Percentiles rank a stretch among this genome's conserved stretches.
phyloP scores from a whole-genome alignment of 2,888 invertebrate genomes.

The Ariolimax columbianus region DNA sequence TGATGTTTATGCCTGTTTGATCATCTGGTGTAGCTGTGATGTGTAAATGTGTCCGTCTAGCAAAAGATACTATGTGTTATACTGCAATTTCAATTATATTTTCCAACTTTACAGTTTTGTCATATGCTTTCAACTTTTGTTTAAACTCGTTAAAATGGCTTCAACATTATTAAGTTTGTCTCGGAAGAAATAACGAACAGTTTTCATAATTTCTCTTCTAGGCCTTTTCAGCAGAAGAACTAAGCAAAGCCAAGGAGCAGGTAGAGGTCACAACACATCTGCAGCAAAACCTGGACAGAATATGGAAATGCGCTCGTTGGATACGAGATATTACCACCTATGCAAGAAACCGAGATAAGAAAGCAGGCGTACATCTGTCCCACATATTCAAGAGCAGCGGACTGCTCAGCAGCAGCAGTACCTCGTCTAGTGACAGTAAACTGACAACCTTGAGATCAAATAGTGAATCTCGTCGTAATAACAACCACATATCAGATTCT shows the following conservation, averaged over 20 bases:
- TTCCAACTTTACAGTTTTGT: no score
- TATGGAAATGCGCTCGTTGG: slow-evolving; percentile 97
- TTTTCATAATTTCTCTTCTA: slow-evolving; percentile 61
- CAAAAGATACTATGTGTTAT: no score
- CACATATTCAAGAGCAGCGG: slow-evolving; percentile 59
- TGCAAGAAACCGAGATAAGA: slow-evolving; percentile 86
- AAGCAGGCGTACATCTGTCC: slow-evolving; percentile 77
- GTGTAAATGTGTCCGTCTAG: no score
- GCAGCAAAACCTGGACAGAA: slow-evolving; percentile 89
- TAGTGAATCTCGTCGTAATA: slow-evolving; percentile 60
- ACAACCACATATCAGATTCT: slow-evolving; percentile 56
- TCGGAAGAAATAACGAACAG: background rate
- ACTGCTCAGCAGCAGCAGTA: background rate
- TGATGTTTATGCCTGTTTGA: no score
- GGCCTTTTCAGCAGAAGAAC: slow-evolving; percentile 93
- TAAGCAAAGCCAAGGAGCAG: slow-evolving; percentile 91
- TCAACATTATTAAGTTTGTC: no score
- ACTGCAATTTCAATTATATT: no score
- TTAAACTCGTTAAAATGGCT: background rate
- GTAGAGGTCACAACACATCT: slow-evolving; percentile 89
- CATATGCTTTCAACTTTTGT: no score
- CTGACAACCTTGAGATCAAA: background rate
- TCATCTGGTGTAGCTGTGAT: no score
- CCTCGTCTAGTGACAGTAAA: background rate
- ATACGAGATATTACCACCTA: slow-evolving; percentile 96